These are phyloP conservation scores for Microctonus brassicae DNA, from an alignment of 2,888 invertebrate species.

Conservation along the genomic window DNA sequence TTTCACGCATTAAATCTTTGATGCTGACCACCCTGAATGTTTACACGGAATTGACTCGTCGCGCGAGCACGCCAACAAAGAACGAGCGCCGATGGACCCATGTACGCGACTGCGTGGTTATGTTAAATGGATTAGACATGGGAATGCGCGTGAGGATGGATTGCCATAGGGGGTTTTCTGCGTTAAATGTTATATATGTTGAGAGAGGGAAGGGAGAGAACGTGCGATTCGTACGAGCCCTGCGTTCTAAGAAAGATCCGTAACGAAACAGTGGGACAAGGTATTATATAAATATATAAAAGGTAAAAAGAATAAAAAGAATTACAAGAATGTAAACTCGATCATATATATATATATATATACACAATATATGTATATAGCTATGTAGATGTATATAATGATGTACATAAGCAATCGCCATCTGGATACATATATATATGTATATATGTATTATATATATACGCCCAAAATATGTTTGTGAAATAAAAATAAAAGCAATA, in stretches of 20 bases:
- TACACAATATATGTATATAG: neutral
- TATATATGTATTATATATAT: too few species aligned
- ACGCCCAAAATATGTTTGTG: neutral
- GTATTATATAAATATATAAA: neutral
- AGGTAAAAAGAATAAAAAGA: neutral
- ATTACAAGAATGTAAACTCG: neutral
- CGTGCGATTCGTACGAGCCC: constrained; percentile 35
- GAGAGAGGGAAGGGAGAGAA: neutral
- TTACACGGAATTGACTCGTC: constrained; percentile 67
- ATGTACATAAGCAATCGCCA: neutral
- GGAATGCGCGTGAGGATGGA: constrained; percentile 65
- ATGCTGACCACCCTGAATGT: constrained; percentile 35
- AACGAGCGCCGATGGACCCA: constrained; percentile 18
- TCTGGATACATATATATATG: neutral
- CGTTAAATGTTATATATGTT: neutral
- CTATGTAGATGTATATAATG: neutral
- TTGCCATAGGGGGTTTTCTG: constrained; percentile 50
- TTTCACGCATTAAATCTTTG: neutral
- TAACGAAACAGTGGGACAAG: neutral
- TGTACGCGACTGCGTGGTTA: constrained; percentile 54
- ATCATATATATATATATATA: too few species aligned
- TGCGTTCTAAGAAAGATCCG: constrained; percentile 25
- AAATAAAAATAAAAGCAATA: neutral
- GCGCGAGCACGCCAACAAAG: constrained; percentile 47
- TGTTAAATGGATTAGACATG: constrained; percentile 69